These are phyloP conservation scores for Gobio gobio DNA, from an alignment of 2,113 vertebrate genomes.

Conservation along the genomic window DNA sequence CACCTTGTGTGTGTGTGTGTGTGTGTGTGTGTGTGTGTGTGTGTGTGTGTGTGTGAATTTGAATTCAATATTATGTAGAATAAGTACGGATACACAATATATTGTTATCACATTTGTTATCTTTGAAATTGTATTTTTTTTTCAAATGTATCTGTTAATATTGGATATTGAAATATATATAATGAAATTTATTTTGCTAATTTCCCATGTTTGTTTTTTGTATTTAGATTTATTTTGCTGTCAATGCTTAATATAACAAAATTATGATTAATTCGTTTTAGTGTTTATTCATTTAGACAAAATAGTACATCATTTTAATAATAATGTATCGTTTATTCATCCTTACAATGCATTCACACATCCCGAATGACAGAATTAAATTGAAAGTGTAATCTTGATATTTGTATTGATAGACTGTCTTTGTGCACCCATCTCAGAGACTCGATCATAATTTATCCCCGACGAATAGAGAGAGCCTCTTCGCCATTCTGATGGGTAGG, in stretches of 20 bases:
- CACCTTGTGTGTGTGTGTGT: not conserved
- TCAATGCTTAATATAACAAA: not conserved
- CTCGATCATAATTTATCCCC: constrained; percentile 15
- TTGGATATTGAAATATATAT: not conserved
- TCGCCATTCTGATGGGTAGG: constrained; percentile 5
- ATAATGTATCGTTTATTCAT: not conserved
- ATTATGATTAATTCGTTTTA: not conserved
- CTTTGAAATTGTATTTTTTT: not conserved
- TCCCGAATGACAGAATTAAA: not conserved
- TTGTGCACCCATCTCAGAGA: constrained; percentile 24
- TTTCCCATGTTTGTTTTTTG: not conserved
- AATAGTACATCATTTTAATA: not conserved
- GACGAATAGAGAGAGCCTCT: constrained; percentile 15
- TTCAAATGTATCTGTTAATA: not conserved
- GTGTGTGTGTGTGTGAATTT: not conserved
- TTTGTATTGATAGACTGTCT: constrained; percentile 37
- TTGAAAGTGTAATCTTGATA: constrained; percentile 1
- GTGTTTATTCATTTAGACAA: not conserved
- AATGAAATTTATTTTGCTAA: not conserved
- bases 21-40: too few relatives aligned
- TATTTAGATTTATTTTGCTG: not conserved
- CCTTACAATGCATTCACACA: not conserved
- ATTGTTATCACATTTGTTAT: not conserved
- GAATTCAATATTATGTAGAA: not conserved
- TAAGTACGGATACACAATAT: not conserved